Evolutionary conservation across 2,113 vertebrate species (phyloP).

Genomic region (Cricetomys ansorgei): DNA sequence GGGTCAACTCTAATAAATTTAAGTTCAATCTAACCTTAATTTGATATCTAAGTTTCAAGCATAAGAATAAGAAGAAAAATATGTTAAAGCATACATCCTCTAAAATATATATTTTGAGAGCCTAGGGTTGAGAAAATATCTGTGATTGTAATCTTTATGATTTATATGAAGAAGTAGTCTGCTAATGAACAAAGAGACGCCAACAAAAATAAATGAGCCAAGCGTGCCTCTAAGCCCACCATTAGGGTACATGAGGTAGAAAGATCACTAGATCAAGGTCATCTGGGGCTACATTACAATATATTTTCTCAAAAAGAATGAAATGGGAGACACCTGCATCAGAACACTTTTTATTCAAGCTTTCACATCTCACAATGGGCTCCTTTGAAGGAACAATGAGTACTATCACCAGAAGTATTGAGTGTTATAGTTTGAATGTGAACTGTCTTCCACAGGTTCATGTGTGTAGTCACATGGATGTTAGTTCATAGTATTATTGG

Average conservation of each 20-base stretch:
- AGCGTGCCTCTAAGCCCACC: neutral
- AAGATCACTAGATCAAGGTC: neutral
- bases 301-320: neutral
- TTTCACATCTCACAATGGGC: neutral
- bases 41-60: slow-evolving; percentile 5
- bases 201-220: neutral
- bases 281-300: neutral
- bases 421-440: neutral
- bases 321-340: neutral
- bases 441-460: neutral
- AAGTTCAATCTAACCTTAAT: neutral
- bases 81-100: neutral
- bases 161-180: neutral
- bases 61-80: neutral
- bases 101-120: neutral
- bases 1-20: neutral
- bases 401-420: neutral
- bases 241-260: neutral
- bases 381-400: neutral
- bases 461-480: neutral
- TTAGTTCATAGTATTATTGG: neutral
- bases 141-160: neutral
- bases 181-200: neutral
- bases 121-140: neutral
- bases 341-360: neutral